Evolutionary conservation across 2,888 invertebrate genomes (phyloP), one percentile per base, ranked within the genome.

Genomic region (Bugulina stolonifera): DNA sequence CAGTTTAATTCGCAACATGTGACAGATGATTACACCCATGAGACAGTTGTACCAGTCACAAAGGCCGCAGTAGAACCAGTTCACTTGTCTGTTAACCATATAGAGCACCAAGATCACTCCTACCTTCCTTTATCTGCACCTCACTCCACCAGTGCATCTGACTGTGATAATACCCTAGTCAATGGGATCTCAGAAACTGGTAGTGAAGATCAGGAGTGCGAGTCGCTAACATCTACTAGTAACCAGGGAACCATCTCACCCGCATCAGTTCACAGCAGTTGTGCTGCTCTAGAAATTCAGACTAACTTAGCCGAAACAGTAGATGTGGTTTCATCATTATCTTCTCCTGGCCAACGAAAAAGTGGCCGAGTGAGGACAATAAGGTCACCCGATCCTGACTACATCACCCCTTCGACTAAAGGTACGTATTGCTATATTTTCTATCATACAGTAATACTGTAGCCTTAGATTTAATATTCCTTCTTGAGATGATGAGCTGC

Each of bases 321-420:
- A 14, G 52, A 18, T 52, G 23, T 23, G 5, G n/a, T 18, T 43
- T 5, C 25, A 5, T 64, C 64, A 29, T 14, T 27, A 10, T 25
- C 27, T 34, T 27, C 64, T 64, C 32, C 64, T n/a, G n/a, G 64
- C 32, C 64, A 64, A n/a, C 2, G 64, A 32, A 64, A 64, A 32
- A 64, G 64, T 64, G 64, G 64, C 14, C 29, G 64, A 2, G 64
- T 64, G 27, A 64, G 64, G n/a, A 64, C 64, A 2, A 22, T 64
- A 2, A 64, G 32, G 34, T 64, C 64, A 25, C 64, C 64, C 3
- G 64, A 64, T 32, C 64, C 64, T 27, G 64, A 64, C n/a, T 64
- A 64, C 34, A n/a, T 64, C 64, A 64, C 64, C 5, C 64, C 27
- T 14, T 10, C 29, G 3, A 55, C 55, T 23, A 55, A 55, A 55